Base-by-base conservation (phyloP, 1,140 invertebrate species). In the Archegozetes longisetosus region DNA sequence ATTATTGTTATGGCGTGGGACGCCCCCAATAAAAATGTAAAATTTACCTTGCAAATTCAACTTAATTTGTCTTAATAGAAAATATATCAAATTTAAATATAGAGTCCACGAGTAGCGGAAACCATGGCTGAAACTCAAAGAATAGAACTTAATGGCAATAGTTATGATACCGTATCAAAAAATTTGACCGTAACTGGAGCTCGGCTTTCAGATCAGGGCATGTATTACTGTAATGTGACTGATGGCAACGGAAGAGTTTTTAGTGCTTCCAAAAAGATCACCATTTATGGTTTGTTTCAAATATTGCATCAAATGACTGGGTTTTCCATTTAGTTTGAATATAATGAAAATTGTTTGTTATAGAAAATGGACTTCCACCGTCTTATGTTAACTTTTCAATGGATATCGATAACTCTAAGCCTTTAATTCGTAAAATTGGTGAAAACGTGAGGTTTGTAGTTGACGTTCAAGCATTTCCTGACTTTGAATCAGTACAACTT, bases 171-270 rank as follows among this genome's bases (percentile, higher is more conserved):
- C 49, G 64, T 66, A 0, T 52, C 61, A 0, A 47, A 61, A 0
- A 61, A 58, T 46, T 40, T 67, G 13, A 66, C 63, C 0, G 60
- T 67, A 9, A 46, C 27, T 2, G 58, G 66, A 22, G 65, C 57
- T 6, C 51, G 47, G 25, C 9, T 47, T 2, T 32, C 25, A 13
- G 66, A 67, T 49, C 58, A 62, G 32, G 66, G 66, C 1, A 23
- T 20, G 9, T 66, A 67, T 32, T 40, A 27, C 1, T 67, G 66
- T 53, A 58, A 58, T 28, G 65, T 64, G 1, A 63, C 63, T 2
- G 66, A 67, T 60, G 66, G 64, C 14, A 62, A 62, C 13, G 57
- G 61, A 17, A 61, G 63, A 26, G 58, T 55, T 3, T 64, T 62
- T 40, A 29, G 23, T 6, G 32, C 32, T 3, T 27, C 53, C 13